Base-by-base conservation (phyloP, 1,140 invertebrate genomes). In the Nylanderia fulva region DNA sequence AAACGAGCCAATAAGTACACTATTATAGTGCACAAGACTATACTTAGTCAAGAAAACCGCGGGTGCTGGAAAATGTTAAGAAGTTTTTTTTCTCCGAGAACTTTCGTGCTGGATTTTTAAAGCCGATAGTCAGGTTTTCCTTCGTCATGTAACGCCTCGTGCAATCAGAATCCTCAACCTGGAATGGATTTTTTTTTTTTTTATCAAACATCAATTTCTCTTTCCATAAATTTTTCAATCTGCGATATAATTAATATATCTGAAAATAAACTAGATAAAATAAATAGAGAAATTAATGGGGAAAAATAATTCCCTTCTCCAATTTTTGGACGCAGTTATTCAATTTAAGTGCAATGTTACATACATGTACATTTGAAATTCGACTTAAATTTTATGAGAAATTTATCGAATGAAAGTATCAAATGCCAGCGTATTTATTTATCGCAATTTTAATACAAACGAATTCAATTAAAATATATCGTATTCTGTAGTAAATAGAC, bases 1-100 rank as follows among this genome's bases (percentile, higher is more conserved):
- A 71, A 71, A 80, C 71, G 64, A 80, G 36, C 52, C 77, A 80
- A 80, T 80, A 71, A 33, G 36, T 71, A 42, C 24, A 24, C 15
- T 1, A 8, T 80, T 71, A 80, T 21, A 24, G 48, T 71, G 33
- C 69, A n/a, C n/a, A n/a, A n/a, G n/a, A n/a, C n/a, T n/a, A n/a
- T n/a, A n/a, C n/a, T n/a, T 80, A 71, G n/a, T 71, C 48, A 27
- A 52, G 21, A 11, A 18, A 45, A 15, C 27, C 33, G 33, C 15
- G 15, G n/a, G n/a, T n/a, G n/a, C n/a, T 6, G 24, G 36, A 80
- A 80, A 58, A 33, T 39, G 36, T 18, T 58, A 58, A 80, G 24
- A 58, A 71, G 58, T 80, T 42, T 80, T 18, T 80, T 42, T 80
- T 18, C 64, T 39, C 21, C 58, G 7, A 56, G 77, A 29, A 5